These are phyloP conservation scores for Drosophila kambysellisi DNA, from an alignment of 2,888 invertebrate species.

Conservation along the genomic window DNA sequence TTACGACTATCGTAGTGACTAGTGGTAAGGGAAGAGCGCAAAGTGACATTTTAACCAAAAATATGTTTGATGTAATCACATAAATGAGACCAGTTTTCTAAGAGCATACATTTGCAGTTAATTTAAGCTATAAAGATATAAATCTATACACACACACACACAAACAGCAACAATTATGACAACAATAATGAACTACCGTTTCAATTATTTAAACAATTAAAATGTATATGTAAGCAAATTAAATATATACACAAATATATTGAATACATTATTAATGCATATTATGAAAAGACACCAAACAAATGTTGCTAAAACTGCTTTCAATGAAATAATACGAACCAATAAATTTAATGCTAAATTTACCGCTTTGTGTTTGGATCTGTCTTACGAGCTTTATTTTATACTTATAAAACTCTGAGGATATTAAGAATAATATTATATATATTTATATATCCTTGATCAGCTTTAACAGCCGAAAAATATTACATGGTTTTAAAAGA, in stretches of 20 bases:
- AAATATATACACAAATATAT: constrained; percentile 54
- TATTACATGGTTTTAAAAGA: neutral
- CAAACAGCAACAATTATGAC: constrained; percentile 40
- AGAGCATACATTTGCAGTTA: constrained; percentile 46
- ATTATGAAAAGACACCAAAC: constrained; percentile 49
- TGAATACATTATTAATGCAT: constrained; percentile 36
- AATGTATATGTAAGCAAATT: constrained; percentile 45
- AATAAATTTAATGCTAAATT: constrained; percentile 67
- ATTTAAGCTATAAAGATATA: constrained; percentile 26
- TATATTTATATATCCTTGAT: too few species aligned
- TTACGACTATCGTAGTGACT: constrained; percentile 56
- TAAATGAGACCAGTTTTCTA: constrained; percentile 74
- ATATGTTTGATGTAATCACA: constrained; percentile 69
- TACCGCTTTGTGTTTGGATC: neutral
- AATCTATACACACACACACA: constrained; percentile 3
- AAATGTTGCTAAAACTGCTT: constrained; percentile 40
- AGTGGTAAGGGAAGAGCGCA: constrained; percentile 44
- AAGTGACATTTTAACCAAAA: constrained; percentile 62
- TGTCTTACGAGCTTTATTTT: neutral
- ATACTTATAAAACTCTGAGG: neutral
- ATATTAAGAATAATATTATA: neutral
- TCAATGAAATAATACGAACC: constrained; percentile 58
- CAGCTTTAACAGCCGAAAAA: neutral
- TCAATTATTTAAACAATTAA: constrained; percentile 71
- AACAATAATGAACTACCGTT: constrained; percentile 67